A percentile compares a stretch with the other conserved stretches of the same genome.
Evolutionary conservation across 30 jellyfish, hydroid and myxozoan genomes (phyloP).

Genomic region (Hydra vulgaris): DNA sequence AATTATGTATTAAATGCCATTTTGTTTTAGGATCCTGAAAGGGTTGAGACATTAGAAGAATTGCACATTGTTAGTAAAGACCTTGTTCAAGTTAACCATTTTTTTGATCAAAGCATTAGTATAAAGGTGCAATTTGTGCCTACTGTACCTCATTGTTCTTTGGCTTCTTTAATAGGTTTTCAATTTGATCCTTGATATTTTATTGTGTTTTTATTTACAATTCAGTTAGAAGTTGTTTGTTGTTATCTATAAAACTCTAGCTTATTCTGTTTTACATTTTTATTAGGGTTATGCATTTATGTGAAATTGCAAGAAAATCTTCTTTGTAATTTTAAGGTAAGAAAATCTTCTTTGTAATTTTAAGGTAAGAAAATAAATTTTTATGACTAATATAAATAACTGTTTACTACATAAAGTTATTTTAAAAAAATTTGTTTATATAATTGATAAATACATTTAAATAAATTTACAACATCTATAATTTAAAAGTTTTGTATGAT

Average conservation of each 20-base stretch:
- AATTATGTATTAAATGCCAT: neutral
- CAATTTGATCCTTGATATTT: neutral
- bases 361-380: too few species aligned
- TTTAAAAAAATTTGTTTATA: too few species aligned
- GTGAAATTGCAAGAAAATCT: constrained; percentile 29
- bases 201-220: neutral
- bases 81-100: constrained; percentile 14
- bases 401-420: too few species aligned
- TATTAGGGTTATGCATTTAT: constrained; percentile 29
- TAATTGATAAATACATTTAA: too few species aligned
- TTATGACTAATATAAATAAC: too few species aligned
- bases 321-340: constrained; percentile 24
- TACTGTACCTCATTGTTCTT: constrained; percentile 54
- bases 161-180: constrained; percentile 49
- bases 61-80: constrained; percentile 35
- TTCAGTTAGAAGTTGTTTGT: too few species aligned
- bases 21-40: constrained; percentile 45
- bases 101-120: constrained; percentile 16
- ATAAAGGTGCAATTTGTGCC: constrained; percentile 44
- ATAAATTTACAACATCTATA: too few species aligned
- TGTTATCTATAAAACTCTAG: too few species aligned
- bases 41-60: constrained; percentile 43
- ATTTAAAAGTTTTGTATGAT: too few species aligned
- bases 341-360: neutral
- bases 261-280: neutral